These are phyloP conservation scores for Lathamus discolor DNA, from an alignment of 2,113 vertebrate genomes.

Conservation along the genomic window DNA sequence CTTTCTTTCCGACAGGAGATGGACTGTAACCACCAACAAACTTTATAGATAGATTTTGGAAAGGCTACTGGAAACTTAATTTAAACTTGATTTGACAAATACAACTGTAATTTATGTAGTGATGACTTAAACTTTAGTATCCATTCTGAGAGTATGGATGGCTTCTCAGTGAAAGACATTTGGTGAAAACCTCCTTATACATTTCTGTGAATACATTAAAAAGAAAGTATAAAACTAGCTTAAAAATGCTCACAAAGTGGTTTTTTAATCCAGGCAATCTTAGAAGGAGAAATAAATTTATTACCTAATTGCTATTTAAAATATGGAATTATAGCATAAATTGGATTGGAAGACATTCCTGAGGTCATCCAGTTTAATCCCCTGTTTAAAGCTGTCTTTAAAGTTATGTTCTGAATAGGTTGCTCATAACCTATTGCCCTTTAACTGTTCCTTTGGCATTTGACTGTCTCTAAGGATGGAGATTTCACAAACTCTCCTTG, in stretches of 20 bases:
- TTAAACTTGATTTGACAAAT: background rate
- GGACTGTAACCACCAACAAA: background rate
- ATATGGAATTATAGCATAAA: background rate
- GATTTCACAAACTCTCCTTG: background rate
- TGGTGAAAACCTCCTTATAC: background rate
- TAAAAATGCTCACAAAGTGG: background rate
- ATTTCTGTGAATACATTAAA: background rate
- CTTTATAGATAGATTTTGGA: background rate
- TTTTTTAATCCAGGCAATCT: background rate
- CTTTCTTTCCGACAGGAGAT: background rate
- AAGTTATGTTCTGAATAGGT: background rate
- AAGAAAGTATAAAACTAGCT: background rate
- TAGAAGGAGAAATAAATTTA: background rate
- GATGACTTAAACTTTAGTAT: background rate
- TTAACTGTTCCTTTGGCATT: background rate
- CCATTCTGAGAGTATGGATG: background rate
- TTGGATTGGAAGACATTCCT: background rate
- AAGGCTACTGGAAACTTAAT: background rate
- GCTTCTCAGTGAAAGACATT: background rate
- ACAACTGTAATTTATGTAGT: background rate
- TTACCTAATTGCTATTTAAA: background rate
- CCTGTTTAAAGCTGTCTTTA: background rate
- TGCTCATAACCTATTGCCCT: background rate
- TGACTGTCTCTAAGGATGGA: background rate
- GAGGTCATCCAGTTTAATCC: background rate